Conservation (phyloP, 2,797 vertebrate genomes). For the Uromys caudimaculatus region DNA sequence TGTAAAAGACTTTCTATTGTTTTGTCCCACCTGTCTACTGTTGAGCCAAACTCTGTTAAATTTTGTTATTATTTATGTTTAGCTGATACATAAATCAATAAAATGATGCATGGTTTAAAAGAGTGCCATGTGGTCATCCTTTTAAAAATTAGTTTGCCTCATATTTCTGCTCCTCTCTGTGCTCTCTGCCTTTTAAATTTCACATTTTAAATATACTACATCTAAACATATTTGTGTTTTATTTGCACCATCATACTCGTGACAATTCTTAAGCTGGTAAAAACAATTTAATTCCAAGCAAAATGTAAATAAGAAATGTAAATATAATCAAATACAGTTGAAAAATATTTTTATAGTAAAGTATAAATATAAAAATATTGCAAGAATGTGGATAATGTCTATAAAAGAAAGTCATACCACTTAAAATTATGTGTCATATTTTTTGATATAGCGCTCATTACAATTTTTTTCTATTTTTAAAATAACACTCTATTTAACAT, state of each 20-base stretch:
- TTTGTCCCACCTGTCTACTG: background rate
- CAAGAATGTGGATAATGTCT: background rate
- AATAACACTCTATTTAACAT: background rate
- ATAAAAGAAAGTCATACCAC: background rate
- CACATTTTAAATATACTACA: background rate
- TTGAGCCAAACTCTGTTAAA: background rate
- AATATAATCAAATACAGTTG: constrained; percentile 34
- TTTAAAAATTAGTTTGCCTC: background rate
- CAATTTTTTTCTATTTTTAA: constrained; percentile 46
- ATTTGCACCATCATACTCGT: background rate
- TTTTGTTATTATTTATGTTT: background rate
- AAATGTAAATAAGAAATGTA: constrained; percentile 4
- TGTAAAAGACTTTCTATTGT: background rate
- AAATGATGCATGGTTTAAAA: background rate
- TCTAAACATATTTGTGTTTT: background rate
- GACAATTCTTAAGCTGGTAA: constrained; percentile 8
- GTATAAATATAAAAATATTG: constrained; percentile 20
- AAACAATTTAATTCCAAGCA: background rate
- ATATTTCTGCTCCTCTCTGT: background rate
- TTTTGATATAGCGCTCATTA: background rate
- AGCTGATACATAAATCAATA: background rate
- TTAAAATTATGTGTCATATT: constrained; percentile 43
- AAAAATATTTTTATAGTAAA: constrained; percentile 29
- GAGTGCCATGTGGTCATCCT: background rate
- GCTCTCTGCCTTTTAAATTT: background rate